Evolutionary conservation across 2,888 invertebrate species (phyloP).

Genomic region (Oscheius myriophilus): DNA sequence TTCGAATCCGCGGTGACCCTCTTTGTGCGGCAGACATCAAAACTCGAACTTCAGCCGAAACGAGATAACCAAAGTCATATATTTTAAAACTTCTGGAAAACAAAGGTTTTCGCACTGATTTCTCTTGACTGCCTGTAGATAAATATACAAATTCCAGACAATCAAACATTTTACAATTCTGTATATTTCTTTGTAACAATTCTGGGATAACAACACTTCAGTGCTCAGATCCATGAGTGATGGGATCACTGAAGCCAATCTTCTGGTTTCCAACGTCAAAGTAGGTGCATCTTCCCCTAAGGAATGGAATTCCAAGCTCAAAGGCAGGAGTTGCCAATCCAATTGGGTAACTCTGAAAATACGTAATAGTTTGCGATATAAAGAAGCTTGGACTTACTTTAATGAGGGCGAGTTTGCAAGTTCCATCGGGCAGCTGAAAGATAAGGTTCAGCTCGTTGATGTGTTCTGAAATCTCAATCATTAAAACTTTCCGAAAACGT

Average conservation of each 20-base stretch:
- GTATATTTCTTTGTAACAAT: too few relatives aligned
- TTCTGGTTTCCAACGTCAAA: conserved; percentile 12
- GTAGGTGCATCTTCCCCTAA: conserved; percentile 29
- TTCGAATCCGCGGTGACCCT: too few relatives aligned
- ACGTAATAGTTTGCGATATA: background rate
- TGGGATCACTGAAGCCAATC: conserved; percentile 21
- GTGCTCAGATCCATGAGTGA: background rate
- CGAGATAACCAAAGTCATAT: too few relatives aligned
- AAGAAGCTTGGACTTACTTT: conserved; percentile 13
- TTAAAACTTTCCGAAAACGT: background rate
- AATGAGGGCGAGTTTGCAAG: conserved; percentile 22
- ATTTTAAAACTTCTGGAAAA: too few relatives aligned
- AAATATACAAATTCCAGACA: too few relatives aligned
- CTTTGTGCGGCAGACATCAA: too few relatives aligned
- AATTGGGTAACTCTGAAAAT: background rate
- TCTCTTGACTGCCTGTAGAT: too few relatives aligned
- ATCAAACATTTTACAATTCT: too few relatives aligned
- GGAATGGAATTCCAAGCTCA: conserved; percentile 30
- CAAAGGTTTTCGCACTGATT: too few relatives aligned
- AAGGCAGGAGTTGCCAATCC: conserved; percentile 5
- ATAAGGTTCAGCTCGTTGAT: conserved; percentile 28
- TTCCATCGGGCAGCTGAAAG: conserved; percentile 23
- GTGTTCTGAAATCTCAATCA: conserved; percentile 9
- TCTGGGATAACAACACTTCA: too few relatives aligned
- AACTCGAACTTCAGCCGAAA: too few relatives aligned